A percentile compares a stretch with the other conserved stretches of the same genome.
Conservation (phyloP, 1,140 invertebrate genomes). For the Brachionus koreanus region DNA sequence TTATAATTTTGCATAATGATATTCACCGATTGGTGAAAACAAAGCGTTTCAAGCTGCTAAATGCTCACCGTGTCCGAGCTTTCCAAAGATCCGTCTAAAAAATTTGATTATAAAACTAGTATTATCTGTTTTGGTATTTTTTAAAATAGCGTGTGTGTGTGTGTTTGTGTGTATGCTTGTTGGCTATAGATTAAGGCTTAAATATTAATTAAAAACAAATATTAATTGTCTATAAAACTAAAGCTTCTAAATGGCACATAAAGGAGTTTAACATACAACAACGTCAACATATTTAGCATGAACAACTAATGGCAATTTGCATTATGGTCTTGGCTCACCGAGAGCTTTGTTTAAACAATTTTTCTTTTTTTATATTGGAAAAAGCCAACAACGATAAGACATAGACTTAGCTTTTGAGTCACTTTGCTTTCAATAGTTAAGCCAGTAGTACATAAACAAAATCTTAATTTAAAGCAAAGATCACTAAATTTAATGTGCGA, state of each 20-base stretch:
- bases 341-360: background rate
- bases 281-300: slow-evolving; percentile 1
- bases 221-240: slow-evolving; percentile 26
- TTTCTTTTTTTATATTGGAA: background rate
- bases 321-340: background rate
- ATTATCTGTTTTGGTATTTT: slow-evolving; percentile 25
- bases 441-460: background rate
- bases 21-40: background rate
- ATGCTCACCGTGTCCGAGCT: background rate
- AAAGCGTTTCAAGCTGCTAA: background rate
- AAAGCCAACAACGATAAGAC: background rate
- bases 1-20: slow-evolving; percentile 34
- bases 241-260: slow-evolving; percentile 25
- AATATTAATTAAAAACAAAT: slow-evolving; percentile 34
- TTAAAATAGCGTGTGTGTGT: background rate
- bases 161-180: background rate
- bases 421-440: background rate
- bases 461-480: background rate
- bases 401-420: background rate
- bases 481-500: background rate
- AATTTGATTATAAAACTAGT: background rate
- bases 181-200: background rate
- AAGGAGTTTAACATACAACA: slow-evolving; percentile 18
- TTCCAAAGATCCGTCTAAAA: background rate
- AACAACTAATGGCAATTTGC: background rate